These are phyloP conservation scores for Calidris pygmaea DNA, from an alignment of 2,113 vertebrate species.

Conservation along the genomic window DNA sequence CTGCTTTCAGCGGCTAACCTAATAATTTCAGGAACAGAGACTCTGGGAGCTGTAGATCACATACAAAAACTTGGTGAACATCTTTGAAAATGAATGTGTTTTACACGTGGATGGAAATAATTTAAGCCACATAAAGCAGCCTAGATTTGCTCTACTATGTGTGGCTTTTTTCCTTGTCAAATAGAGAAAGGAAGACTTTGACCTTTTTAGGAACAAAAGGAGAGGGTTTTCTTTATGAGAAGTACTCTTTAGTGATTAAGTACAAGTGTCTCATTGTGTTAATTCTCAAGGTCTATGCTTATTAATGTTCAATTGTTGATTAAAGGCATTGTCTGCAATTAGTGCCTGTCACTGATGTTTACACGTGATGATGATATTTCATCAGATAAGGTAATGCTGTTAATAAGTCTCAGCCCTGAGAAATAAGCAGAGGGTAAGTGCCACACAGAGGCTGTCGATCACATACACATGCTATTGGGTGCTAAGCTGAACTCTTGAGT, in stretches of 20 bases:
- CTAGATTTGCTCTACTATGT: slow-evolving; percentile 56
- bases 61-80: slow-evolving; percentile 40
- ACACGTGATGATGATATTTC: slow-evolving; percentile 24
- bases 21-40: slow-evolving; percentile 65
- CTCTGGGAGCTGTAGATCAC: slow-evolving; percentile 21
- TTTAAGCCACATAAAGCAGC: slow-evolving; percentile 56
- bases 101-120: slow-evolving; percentile 32
- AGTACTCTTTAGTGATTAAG: slow-evolving; percentile 66
- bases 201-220: slow-evolving; percentile 72
- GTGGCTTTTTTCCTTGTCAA: slow-evolving; percentile 48
- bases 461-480: background rate
- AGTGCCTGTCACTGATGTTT: slow-evolving; percentile 63
- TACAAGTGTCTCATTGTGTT: slow-evolving; percentile 68
- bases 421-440: slow-evolving; percentile 23
- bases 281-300: slow-evolving; percentile 72
- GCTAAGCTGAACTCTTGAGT: background rate
- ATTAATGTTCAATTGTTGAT: slow-evolving; percentile 69
- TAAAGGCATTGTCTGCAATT: slow-evolving; percentile 55
- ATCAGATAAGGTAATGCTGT: slow-evolving; percentile 7
- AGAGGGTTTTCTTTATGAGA: slow-evolving; percentile 62
- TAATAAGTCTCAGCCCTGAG: slow-evolving; percentile 22
- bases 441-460: background rate
- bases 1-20: slow-evolving; percentile 66
- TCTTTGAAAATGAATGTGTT: slow-evolving; percentile 49
- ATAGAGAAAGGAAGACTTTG: slow-evolving; percentile 71